Percentiles rank a stretch among this genome's conserved stretches.
Evolutionary conservation across 2,797 vertebrate genomes (phyloP).

Genomic region (Mus spretus): DNA sequence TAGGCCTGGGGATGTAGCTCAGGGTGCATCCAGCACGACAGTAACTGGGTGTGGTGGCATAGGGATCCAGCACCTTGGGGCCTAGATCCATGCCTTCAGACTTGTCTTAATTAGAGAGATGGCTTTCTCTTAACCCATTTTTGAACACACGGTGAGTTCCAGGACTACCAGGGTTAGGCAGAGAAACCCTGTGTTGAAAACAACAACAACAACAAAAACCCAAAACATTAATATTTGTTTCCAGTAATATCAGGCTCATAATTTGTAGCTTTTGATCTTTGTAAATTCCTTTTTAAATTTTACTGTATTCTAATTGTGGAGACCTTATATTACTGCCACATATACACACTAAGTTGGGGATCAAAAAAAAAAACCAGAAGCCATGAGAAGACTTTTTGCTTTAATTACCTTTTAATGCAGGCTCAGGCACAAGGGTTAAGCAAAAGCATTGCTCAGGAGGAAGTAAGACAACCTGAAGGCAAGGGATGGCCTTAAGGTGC

Average conservation of each 20-base stretch:
- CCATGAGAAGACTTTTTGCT: not conserved
- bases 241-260: conserved; percentile 17
- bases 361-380: not conserved
- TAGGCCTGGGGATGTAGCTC: too few species aligned
- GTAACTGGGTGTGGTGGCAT: too few species aligned
- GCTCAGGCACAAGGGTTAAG: not conserved
- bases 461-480: not conserved
- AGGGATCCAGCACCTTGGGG: too few species aligned
- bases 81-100: too few species aligned
- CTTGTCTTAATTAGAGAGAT: too few species aligned
- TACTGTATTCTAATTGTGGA: not conserved
- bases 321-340: not conserved
- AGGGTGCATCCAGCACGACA: too few species aligned
- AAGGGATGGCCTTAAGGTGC: not conserved
- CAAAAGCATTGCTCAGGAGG: not conserved
- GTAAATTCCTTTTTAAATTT: conserved; percentile 51
- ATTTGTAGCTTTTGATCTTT: conserved; percentile 10
- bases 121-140: too few species aligned
- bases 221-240: not conserved
- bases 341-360: rapidly evolving
- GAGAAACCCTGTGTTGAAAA: not conserved
- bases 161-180: not conserved
- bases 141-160: not conserved
- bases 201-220: not conserved
- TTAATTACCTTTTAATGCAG: not conserved